Evolutionary conservation across 2,888 invertebrate genomes (phyloP).

Genomic region (Drosophila mimica): DNA sequence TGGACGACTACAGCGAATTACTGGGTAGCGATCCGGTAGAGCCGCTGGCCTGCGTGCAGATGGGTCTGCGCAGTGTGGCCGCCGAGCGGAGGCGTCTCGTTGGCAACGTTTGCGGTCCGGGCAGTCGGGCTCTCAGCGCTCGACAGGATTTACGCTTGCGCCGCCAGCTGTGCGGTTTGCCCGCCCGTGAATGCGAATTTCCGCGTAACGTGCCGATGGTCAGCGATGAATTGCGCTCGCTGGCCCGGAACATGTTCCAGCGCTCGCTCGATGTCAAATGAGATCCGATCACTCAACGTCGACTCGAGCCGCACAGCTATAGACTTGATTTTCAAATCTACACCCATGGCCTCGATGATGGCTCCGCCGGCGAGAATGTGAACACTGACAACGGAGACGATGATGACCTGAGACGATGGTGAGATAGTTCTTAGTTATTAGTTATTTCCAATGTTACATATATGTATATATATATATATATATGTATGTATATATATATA

Average conservation of each 20-base stretch:
- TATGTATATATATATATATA: constrained; percentile 7
- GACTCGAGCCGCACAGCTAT: constrained; percentile 46
- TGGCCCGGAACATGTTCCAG: constrained; percentile 83
- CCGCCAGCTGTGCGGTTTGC: constrained; percentile 89
- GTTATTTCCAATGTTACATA: neutral
- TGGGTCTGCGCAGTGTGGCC: constrained; percentile 87
- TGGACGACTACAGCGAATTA: constrained; percentile 84
- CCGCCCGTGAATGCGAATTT: constrained; percentile 87
- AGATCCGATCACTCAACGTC: constrained; percentile 50
- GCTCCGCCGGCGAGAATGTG: neutral
- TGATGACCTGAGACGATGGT: constrained; percentile 1
- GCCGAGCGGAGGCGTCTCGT: constrained; percentile 88
- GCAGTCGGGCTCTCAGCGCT: constrained; percentile 92
- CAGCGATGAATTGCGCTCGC: constrained; percentile 78
- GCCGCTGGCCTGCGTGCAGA: constrained; percentile 86
- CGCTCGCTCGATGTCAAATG: constrained; percentile 81
- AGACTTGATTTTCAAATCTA: constrained; percentile 61
- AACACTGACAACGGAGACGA: neutral
- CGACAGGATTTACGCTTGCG: constrained; percentile 91
- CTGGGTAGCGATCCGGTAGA: constrained; percentile 82
- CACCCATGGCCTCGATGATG: constrained; percentile 28
- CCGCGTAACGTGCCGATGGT: constrained; percentile 74
- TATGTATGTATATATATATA: constrained; percentile 4
- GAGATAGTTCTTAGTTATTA: neutral
- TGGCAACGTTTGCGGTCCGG: constrained; percentile 90